Evolutionary conservation across 2,113 vertebrate species (phyloP).

Genomic region (Platanista minor): DNA sequence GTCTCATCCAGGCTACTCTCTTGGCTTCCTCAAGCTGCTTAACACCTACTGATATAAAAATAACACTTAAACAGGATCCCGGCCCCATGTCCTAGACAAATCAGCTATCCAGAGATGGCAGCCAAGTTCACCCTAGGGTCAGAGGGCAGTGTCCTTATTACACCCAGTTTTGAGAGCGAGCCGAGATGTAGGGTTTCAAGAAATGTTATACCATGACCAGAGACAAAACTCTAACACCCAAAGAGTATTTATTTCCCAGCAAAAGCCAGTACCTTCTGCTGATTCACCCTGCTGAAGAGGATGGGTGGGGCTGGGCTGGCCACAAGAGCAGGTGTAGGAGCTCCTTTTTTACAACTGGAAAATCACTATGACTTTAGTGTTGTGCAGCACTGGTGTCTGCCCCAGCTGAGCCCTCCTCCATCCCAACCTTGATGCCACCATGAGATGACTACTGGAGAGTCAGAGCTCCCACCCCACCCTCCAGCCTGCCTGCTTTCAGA

Average conservation of each 20-base stretch:
- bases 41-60: constrained; percentile 33
- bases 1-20: background rate
- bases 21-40: constrained; percentile 17
- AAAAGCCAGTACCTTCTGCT: constrained; percentile 3
- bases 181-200: constrained; percentile 44
- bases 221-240: constrained; percentile 43
- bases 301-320: background rate
- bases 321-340: background rate
- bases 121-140: background rate
- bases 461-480: background rate
- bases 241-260: constrained; percentile 20
- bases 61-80: constrained; percentile 39
- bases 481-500: background rate
- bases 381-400: background rate
- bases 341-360: background rate
- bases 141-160: constrained; percentile 31
- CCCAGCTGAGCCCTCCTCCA: background rate
- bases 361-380: background rate
- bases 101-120: background rate
- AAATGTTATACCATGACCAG: constrained; percentile 42
- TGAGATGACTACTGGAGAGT: background rate
- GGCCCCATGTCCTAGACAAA: background rate
- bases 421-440: background rate
- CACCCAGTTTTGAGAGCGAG: background rate
- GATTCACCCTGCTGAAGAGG: background rate